Conservation (phyloP, 2,113 vertebrate species). For the Calcarius ornatus region DNA sequence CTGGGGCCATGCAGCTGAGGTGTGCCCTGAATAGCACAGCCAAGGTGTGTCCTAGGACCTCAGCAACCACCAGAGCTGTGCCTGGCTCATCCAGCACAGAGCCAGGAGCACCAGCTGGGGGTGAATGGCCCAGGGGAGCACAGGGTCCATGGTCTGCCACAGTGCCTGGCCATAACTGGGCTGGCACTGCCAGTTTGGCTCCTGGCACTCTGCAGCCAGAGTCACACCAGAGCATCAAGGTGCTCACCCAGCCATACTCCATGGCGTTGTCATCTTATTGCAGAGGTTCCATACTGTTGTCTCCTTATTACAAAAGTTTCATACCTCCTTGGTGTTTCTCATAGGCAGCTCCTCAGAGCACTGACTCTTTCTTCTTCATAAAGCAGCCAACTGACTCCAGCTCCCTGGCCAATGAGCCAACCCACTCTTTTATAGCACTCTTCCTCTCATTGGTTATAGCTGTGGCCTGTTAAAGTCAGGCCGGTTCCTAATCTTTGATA, state of each 20-base stretch:
- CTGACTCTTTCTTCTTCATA: too few species aligned
- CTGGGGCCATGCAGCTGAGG: rapidly evolving
- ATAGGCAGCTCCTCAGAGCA: too few species aligned
- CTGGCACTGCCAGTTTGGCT: not conserved
- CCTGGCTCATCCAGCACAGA: rapidly evolving
- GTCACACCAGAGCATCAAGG: rapidly evolving
- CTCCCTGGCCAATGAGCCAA: too few species aligned
- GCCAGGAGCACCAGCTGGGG: rapidly evolving
- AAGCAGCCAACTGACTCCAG: too few species aligned
- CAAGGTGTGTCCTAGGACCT: not conserved
- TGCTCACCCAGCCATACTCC: not conserved
- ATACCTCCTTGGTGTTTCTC: too few species aligned
- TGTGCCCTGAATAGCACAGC: not conserved
- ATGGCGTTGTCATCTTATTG: too few species aligned
- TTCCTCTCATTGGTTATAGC: too few species aligned
- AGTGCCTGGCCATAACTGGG: rapidly evolving
- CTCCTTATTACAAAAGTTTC: too few species aligned
- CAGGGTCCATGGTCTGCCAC: rapidly evolving
- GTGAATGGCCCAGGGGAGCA: not conserved
- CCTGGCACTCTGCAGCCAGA: not conserved
- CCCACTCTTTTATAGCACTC: too few species aligned
- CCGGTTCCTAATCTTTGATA: too few species aligned
- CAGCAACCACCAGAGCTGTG: rapidly evolving
- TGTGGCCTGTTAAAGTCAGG: too few species aligned
- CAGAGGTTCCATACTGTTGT: too few species aligned